Evolutionary conservation across 2,797 vertebrate genomes (phyloP), one percentile per base, ranked within the genome.

Genomic region (Lycodopsis pacificus): DNA sequence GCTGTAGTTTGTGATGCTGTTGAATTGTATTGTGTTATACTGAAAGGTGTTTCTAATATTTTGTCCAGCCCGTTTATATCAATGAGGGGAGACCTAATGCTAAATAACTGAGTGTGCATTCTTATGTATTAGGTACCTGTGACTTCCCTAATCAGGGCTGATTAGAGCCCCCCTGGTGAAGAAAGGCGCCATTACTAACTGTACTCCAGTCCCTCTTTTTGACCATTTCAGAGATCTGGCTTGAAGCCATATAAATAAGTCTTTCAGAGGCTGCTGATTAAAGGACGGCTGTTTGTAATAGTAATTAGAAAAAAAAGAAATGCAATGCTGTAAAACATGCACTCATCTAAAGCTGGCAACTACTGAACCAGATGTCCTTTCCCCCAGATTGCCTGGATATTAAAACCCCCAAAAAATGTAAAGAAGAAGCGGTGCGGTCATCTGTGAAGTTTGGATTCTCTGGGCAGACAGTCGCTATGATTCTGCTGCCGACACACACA

Each of bases 321-420:
- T 56, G 49, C 56, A 44, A 40, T 64, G 66, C 27, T 71, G 58
- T 57, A 76, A 85, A 87, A 67, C 58, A 61, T 42, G 30, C 61
- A 79, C 58, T 69, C 32, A 11, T 64, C n/a, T 51, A 51, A 85
- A 82, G 71, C 59, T 61, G 25, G 53, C 32, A 71, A 69, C 69
- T 72, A 62, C 77, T 86, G 19, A 68, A 67, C 76, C 65, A 34
- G 51, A 22, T 46, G 68, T 57, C 71, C 80, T 74, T 42, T 69
- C 49, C 27, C 30, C 57, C 38, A 25, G 70, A 81, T 56, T 7
- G 22, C 53, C 48, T 74, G 72, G 76, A 73, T 79, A 74, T 81
- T 34, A 25, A 82, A 77, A 76, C 79, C 42, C 30, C 22, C 79
- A 78, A 77, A 84, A 3, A 83, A 88, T 90, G 81, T 93, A 89